Conservation (phyloP, 2,888 invertebrate genomes). For the Acanthosepion esculentum region DNA sequence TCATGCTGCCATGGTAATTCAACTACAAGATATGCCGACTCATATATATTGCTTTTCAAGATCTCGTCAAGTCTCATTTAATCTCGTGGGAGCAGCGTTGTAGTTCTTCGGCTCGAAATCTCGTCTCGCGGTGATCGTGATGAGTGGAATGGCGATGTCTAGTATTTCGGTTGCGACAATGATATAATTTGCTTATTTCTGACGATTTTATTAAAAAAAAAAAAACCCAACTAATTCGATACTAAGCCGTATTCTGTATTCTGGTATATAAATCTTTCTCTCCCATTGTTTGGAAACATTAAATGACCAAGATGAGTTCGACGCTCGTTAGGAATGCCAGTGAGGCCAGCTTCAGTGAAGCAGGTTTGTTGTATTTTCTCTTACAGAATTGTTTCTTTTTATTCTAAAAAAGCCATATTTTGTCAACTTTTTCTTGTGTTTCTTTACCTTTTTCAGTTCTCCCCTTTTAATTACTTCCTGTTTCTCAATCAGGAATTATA, state of each 20-base stretch:
- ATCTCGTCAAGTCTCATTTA: not conserved
- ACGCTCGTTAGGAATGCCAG: constrained; percentile 44
- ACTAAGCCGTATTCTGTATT: not conserved
- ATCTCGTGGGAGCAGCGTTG: not conserved
- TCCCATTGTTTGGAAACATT: not conserved
- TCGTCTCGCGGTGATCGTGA: not conserved
- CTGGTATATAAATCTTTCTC: not conserved
- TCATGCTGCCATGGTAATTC: not conserved
- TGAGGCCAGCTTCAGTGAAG: constrained; percentile 47
- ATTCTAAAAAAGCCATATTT: not conserved
- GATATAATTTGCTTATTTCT: not conserved
- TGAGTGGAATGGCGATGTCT: not conserved
- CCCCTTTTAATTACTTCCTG: not conserved
- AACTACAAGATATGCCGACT: not conserved
- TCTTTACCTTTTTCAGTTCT: not conserved
- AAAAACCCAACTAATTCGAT: not conserved
- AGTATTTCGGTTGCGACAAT: not conserved
- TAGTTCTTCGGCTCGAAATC: not conserved
- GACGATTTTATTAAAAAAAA: not conserved
- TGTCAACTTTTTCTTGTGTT: not conserved
- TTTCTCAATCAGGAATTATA: not conserved
- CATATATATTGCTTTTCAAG: not conserved
- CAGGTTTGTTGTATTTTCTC: constrained; percentile 37
- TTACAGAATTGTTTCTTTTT: not conserved
- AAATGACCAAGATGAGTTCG: constrained; percentile 38